These are phyloP conservation scores for Diplazon laetatorius DNA, from an alignment of 2,888 invertebrate genomes.

Conservation along the genomic window DNA sequence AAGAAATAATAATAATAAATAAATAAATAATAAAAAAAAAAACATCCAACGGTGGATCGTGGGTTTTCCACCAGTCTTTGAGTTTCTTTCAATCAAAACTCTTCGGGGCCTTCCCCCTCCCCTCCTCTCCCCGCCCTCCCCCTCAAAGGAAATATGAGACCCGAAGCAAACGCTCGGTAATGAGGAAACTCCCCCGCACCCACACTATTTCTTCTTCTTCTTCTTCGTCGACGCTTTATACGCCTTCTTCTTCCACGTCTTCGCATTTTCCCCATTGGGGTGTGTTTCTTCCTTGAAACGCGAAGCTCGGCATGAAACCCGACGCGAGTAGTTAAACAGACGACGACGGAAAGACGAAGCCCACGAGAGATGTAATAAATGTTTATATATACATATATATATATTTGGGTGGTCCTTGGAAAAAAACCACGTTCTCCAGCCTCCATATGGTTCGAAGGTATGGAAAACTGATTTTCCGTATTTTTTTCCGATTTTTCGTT, in stretches of 20 bases:
- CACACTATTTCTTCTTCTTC: conserved; percentile 50
- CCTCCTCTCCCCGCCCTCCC: too few relatives aligned
- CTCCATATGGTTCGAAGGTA: too few relatives aligned
- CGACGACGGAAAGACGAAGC: background rate
- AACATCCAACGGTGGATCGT: conserved; percentile 68
- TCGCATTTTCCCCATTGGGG: conserved; percentile 28
- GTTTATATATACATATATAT: too few relatives aligned
- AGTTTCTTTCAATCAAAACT: conserved; percentile 76
- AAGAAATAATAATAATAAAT: too few relatives aligned
- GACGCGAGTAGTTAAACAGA: conserved; percentile 3
- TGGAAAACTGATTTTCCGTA: too few relatives aligned
- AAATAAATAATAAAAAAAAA: conserved; percentile 73
- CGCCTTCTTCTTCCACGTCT: conserved; percentile 27
- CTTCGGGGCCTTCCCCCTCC: too few relatives aligned
- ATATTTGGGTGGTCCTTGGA: too few relatives aligned
- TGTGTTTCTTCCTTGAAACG: conserved; percentile 32
- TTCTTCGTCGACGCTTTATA: too few relatives aligned
- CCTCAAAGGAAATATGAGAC: conserved; percentile 76
- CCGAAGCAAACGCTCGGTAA: conserved; percentile 73
- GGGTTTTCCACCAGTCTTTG: conserved; percentile 68
- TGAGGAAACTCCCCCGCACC: conserved; percentile 75
- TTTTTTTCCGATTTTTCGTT: too few relatives aligned
- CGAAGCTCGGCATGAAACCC: conserved; percentile 13
- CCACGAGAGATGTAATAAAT: background rate
- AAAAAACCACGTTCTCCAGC: too few relatives aligned